Evolutionary conservation across 2,888 invertebrate genomes (phyloP).

Genomic region (Tetranychus piercei): DNA sequence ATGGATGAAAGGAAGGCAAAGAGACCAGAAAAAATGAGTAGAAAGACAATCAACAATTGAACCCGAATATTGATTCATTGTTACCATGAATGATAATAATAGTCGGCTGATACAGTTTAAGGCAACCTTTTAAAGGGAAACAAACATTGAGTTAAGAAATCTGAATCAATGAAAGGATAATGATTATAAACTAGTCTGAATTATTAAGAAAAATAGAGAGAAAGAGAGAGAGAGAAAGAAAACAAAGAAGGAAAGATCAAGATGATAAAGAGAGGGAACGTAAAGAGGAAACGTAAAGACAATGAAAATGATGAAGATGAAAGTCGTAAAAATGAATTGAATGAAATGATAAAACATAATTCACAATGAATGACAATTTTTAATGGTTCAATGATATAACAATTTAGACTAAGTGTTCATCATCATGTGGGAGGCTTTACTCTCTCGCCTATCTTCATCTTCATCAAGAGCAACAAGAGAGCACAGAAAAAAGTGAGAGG

Average conservation of each 20-base stretch:
- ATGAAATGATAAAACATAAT: not conserved
- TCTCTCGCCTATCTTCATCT: not conserved
- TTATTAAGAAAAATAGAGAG: not conserved
- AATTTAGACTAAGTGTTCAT: not conserved
- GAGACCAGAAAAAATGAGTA: not conserved
- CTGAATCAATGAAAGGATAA: not conserved
- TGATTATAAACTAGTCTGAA: not conserved
- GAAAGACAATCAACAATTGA: not conserved
- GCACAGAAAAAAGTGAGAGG: not conserved
- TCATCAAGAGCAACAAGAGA: not conserved
- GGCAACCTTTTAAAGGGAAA: no score
- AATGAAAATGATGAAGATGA: not conserved
- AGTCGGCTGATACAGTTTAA: not conserved
- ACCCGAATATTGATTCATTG: not conserved
- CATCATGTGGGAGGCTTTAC: not conserved
- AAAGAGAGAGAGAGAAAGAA: no score
- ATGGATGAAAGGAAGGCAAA: not conserved
- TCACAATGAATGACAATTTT: not conserved
- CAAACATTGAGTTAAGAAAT: no score
- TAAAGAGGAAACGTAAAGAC: not conserved
- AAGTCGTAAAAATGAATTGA: not conserved
- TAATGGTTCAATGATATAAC: slow-evolving; percentile 1
- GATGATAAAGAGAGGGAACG: not conserved
- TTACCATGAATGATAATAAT: not conserved
- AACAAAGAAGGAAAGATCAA: no score